phyloP scores from a whole-genome alignment of 2,113 vertebrate genomes.

The Phoenicopterus ruber region DNA sequence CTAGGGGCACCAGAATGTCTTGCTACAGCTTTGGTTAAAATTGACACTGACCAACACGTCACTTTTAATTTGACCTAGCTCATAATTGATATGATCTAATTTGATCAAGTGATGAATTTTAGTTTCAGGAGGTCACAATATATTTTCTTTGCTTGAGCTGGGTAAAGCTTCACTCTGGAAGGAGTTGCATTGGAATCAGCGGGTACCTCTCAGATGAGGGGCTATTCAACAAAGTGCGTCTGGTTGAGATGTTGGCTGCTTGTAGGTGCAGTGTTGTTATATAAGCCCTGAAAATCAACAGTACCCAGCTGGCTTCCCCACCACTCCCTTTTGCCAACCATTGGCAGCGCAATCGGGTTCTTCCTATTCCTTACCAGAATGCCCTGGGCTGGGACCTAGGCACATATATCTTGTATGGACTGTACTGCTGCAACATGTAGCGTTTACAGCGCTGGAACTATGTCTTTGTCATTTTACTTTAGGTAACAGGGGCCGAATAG shows the following conservation, averaged over 20 bases:
- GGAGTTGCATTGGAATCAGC: background rate
- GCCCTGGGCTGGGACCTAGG: background rate
- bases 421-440: background rate
- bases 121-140: background rate
- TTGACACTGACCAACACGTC: fast-evolving
- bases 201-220: background rate
- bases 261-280: background rate
- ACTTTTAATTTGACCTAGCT: background rate
- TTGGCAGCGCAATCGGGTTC: background rate
- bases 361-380: background rate
- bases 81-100: background rate
- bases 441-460: background rate
- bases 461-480: background rate
- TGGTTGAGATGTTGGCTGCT: background rate
- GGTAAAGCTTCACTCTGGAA: background rate
- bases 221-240: fast-evolving
- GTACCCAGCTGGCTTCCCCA: background rate
- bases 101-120: background rate
- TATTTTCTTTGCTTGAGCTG: background rate
- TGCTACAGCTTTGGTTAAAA: background rate
- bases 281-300: background rate
- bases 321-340: background rate
- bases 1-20: background rate
- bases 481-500: background rate
- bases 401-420: fast-evolving